Evolutionary conservation across 2,113 vertebrate genomes (phyloP).

Genomic region (Limanda limanda): DNA sequence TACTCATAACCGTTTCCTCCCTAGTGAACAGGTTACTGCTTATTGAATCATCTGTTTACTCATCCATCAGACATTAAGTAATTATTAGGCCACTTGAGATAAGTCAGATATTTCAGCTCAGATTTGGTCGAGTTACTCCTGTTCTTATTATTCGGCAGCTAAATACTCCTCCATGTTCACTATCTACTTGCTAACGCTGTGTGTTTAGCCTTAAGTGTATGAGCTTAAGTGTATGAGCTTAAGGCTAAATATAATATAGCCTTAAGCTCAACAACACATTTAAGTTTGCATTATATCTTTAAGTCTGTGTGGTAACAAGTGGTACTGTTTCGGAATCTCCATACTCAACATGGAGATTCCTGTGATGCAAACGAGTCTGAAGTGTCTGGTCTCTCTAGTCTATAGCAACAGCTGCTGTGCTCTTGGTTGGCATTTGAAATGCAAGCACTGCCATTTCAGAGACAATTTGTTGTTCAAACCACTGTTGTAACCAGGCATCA

Average conservation of each 20-base stretch:
- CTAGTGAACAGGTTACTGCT: too few species aligned
- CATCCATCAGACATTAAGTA: too few species aligned
- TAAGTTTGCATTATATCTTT: neutral
- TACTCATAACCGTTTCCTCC: too few species aligned
- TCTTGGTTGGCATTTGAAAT: constrained; percentile 38
- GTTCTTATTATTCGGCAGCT: neutral
- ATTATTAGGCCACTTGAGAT: too few species aligned
- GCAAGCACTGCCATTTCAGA: neutral
- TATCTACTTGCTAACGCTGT: neutral
- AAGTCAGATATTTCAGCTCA: too few species aligned
- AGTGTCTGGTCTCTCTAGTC: neutral
- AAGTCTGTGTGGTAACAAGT: neutral
- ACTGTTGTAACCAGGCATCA: constrained; percentile 17
- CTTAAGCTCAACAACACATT: neutral
- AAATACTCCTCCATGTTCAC: neutral
- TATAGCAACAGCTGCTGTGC: neutral
- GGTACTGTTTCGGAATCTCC: neutral
- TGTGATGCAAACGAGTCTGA: constrained; percentile 1
- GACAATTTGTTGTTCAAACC: neutral
- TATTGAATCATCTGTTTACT: too few species aligned
- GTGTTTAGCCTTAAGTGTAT: too few species aligned
- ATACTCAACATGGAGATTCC: neutral
- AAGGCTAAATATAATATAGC: too few species aligned
- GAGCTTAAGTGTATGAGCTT: too few species aligned
- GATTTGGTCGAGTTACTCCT: too few species aligned